These are phyloP conservation scores for Aethes cnicana DNA, from an alignment of 2,888 invertebrate species.

Conservation along the genomic window DNA sequence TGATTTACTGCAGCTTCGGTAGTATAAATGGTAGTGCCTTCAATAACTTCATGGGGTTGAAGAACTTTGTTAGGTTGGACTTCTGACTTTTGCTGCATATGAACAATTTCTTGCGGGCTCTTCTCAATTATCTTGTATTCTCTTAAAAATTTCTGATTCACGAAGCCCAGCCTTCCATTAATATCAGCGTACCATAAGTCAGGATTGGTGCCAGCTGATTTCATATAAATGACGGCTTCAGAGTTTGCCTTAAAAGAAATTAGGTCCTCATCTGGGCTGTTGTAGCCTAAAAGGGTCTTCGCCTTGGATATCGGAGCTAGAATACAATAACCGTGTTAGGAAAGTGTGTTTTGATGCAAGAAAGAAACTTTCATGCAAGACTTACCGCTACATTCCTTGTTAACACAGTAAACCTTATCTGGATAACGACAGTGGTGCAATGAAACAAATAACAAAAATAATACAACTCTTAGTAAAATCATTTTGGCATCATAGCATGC, in stretches of 20 bases:
- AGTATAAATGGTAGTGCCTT: conserved; percentile 85
- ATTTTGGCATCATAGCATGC: conserved; percentile 70
- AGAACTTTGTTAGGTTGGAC: conserved; percentile 70
- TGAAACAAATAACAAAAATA: conserved; percentile 65
- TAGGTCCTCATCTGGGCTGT: conserved; percentile 76
- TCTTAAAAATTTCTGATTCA: conserved; percentile 80
- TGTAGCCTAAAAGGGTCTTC: conserved; percentile 82
- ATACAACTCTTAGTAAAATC: conserved; percentile 65
- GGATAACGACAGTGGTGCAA: conserved; percentile 78
- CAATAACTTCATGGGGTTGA: conserved; percentile 79
- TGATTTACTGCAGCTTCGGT: conserved; percentile 47
- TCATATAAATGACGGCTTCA: conserved; percentile 85
- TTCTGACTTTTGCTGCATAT: conserved; percentile 38
- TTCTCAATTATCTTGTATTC: conserved; percentile 81
- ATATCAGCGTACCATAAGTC: conserved; percentile 88
- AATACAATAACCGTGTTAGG: conserved; percentile 46
- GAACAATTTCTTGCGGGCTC: conserved; percentile 60
- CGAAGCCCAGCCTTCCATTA: conserved; percentile 86
- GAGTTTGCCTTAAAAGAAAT: conserved; percentile 83
- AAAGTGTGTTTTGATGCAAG: conserved; percentile 38
- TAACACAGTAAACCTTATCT: conserved; percentile 87
- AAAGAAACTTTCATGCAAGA: conserved; percentile 38
- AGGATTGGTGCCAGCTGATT: conserved; percentile 84
- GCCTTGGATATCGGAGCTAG: conserved; percentile 85
- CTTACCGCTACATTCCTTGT: conserved; percentile 87